Percentiles rank a stretch among this genome's conserved stretches.
phyloP scores from a whole-genome alignment of 1,140 invertebrate species.

The Glomeris maerens region DNA sequence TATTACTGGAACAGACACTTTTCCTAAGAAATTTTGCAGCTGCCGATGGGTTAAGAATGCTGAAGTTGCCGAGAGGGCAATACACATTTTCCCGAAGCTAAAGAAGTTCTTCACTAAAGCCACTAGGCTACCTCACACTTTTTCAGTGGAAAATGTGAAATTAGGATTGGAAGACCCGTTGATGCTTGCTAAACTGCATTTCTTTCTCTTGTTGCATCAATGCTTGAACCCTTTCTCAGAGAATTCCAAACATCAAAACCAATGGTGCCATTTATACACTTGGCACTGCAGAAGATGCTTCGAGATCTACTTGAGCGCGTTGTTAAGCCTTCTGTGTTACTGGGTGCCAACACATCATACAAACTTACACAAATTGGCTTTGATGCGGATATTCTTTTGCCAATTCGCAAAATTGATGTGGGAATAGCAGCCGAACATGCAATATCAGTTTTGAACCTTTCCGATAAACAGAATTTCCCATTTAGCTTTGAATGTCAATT shows the following conservation, averaged over 20 bases:
- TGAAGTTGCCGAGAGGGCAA: conserved; percentile 1
- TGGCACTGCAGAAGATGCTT: not conserved
- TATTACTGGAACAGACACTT: not conserved
- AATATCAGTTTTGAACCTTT: not conserved
- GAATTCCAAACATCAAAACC: too few species aligned
- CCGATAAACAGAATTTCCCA: too few species aligned
- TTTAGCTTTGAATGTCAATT: not conserved
- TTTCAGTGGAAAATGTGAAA: too few species aligned
- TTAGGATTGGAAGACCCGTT: too few species aligned
- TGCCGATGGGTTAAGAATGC: conserved; percentile 4
- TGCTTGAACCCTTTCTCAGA: too few species aligned
- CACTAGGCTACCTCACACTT: too few species aligned
- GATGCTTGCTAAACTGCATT: too few species aligned
- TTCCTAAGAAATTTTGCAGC: conserved; percentile 2
- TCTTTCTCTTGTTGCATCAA: too few species aligned
- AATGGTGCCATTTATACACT: too few species aligned
- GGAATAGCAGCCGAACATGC: not conserved
- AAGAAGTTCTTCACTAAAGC: not conserved
- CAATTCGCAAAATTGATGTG: not conserved
- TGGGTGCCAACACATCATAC: not conserved
- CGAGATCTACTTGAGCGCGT: not conserved
- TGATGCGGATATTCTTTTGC: not conserved
- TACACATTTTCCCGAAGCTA: conserved; percentile 3
- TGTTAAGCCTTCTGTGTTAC: not conserved
- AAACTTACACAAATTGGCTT: conserved; percentile 1